Base-by-base conservation (phyloP, 2,113 vertebrate species). In the Petaurus breviceps region DNA sequence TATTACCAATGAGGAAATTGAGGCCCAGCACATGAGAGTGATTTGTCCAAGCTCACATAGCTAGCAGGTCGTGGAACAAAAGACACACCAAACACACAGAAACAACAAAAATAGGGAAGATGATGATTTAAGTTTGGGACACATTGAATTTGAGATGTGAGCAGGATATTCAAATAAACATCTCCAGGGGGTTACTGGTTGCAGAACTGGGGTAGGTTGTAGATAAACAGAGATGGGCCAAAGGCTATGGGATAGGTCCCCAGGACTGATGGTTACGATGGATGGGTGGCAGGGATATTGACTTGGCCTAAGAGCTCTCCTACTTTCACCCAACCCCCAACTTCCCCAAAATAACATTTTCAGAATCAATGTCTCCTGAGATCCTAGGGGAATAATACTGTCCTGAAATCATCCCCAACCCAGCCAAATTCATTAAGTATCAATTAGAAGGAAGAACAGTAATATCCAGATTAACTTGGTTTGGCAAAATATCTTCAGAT, bases 401-500 rank as follows among this genome's bases (percentile, higher is more conserved):
- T 31, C 11, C 47, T 7, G 16, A 92, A 37, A 50, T 95, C 31
- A 26, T 9, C 90, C 89, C 28, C 6, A 5, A 22, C n/a, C 68
- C 0, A 68, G 49, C 93, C 90, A 22, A 16, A 57, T 89, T 90
- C 68, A 95, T 93, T 95, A 96, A 91, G 93, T n/a, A 52, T 46
- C 96, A 96, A 92, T 96, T 93, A 93, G 96, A 92, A 93, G 3
- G 93, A 53, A 23, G 90, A 54, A 84, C 68, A 84, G 93, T 84
- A 68, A 51, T 50, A 37, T 1, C 84, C 53, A 54, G 49, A 92
- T 43, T 28, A 57, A 68, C n/a, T 11, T 95, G 93, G 93, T 91
- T 95, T 92, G 90, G 96, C 95, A 97, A 96, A 94, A 68, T 92
- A 89, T 94, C 89, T 96, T 97, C 93, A 91, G 94, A 94, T 94